phyloP scores from a whole-genome alignment of 2,113 vertebrate genomes.

The Pelecanoides urinatrix region DNA sequence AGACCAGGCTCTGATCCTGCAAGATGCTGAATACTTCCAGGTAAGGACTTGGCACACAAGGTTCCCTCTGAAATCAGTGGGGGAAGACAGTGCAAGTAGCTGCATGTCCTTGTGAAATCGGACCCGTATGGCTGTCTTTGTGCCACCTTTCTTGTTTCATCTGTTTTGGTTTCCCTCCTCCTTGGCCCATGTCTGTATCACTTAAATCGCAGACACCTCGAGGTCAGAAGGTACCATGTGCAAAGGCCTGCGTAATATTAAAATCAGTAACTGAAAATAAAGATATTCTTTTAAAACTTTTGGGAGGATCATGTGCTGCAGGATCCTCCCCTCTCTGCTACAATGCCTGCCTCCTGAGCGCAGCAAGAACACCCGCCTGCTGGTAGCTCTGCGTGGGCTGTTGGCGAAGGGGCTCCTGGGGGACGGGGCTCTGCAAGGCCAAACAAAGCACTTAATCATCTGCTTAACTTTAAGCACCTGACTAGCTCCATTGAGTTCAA shows the following conservation, averaged over 20 bases:
- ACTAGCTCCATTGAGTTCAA: constrained; percentile 42
- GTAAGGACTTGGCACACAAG: neutral
- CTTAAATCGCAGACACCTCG: neutral
- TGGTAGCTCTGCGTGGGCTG: neutral
- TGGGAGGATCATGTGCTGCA: neutral
- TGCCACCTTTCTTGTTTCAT: neutral
- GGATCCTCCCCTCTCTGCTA: neutral
- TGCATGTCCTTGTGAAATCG: neutral
- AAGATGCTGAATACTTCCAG: neutral
- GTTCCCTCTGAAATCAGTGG: neutral
- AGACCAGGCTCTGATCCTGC: neutral
- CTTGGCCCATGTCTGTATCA: neutral
- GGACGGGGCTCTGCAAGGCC: neutral
- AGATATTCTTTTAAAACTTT: neutral
- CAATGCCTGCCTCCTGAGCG: accelerated
- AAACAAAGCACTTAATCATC: constrained; percentile 64
- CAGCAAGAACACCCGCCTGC: neutral
- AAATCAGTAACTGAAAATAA: neutral
- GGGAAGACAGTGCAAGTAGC: neutral
- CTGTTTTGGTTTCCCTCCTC: neutral
- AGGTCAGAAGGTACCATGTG: neutral
- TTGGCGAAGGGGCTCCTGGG: neutral
- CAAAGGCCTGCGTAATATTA: neutral
- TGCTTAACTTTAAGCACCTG: constrained; percentile 64
- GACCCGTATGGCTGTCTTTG: accelerated